Conservation (phyloP, 2,113 vertebrate species). For the Phalacrocorax brasilianus region DNA sequence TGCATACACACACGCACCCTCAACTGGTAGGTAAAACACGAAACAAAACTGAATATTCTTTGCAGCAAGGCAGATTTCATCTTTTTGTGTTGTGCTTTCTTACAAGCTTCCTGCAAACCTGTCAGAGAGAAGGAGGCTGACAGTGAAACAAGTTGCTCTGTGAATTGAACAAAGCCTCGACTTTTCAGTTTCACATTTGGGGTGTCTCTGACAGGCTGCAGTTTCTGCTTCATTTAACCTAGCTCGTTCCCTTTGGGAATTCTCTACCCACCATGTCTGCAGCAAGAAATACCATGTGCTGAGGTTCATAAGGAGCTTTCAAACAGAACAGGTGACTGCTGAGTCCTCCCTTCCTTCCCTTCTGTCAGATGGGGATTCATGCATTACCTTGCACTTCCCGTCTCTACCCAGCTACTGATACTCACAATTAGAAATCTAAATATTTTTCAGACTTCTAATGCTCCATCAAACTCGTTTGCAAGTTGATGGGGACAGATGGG, state of each 20-base stretch:
- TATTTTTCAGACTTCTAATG: neutral
- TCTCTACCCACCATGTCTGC: neutral
- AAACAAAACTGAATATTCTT: neutral
- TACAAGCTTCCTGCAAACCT: neutral
- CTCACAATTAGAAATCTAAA: neutral
- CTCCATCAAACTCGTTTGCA: neutral
- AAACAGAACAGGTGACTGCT: neutral
- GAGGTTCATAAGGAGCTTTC: neutral
- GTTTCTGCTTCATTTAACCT: constrained; percentile 30
- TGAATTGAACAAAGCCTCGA: neutral
- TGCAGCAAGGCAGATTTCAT: neutral
- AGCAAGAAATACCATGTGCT: neutral
- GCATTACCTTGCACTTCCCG: neutral
- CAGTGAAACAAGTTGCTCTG: neutral
- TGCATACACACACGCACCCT: neutral
- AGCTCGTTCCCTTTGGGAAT: neutral
- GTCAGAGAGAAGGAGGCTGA: neutral
- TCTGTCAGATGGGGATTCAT: neutral
- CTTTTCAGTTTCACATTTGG: neutral
- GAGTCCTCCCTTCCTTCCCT: neutral
- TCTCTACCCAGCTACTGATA: neutral
- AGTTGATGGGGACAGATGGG: constrained; percentile 13
- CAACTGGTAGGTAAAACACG: neutral
- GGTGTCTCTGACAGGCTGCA: constrained; percentile 3
- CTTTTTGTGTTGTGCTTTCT: neutral